Evolutionary conservation across 2,888 invertebrate genomes (phyloP).

Genomic region (Oegoconia quadripuncta): DNA sequence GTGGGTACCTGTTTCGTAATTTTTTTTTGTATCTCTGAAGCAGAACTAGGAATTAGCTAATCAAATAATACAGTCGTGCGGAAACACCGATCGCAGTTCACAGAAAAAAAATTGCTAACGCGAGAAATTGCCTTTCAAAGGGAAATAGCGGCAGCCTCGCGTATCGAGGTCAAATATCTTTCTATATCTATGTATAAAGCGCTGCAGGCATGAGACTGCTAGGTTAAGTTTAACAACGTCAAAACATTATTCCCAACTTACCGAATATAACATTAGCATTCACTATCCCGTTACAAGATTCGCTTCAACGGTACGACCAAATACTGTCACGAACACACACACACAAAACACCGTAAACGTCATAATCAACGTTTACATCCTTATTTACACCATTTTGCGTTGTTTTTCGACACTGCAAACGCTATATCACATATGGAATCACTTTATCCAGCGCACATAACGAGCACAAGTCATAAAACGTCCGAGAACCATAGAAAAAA

Average conservation of each 20-base stretch:
- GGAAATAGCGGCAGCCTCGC: constrained; percentile 40
- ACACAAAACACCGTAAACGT: constrained; percentile 68
- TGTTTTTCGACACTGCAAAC: constrained; percentile 54
- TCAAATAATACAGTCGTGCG: constrained; percentile 42
- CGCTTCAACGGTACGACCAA: constrained; percentile 72
- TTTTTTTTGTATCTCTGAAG: constrained; percentile 6
- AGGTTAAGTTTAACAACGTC: constrained; percentile 47
- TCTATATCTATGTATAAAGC: constrained; percentile 31
- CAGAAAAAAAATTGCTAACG: constrained; percentile 44
- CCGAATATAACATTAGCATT: constrained; percentile 61
- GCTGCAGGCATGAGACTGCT: constrained; percentile 47
- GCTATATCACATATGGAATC: constrained; percentile 51
- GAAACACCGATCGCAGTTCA: constrained; percentile 30
- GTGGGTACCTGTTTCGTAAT: neutral
- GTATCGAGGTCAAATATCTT: constrained; percentile 58
- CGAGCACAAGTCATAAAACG: constrained; percentile 45
- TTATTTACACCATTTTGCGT: constrained; percentile 62
- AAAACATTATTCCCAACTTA: constrained; percentile 57
- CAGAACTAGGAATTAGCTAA: constrained; percentile 35
- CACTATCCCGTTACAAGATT: constrained; percentile 71
- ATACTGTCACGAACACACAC: constrained; percentile 70
- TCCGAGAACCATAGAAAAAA: constrained; percentile 67
- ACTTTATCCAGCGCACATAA: constrained; percentile 50
- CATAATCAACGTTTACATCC: constrained; percentile 71
- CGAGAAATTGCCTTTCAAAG: constrained; percentile 54